Conservation (phyloP, 1,140 invertebrate species). For the Lepeophtheirus salmonis region DNA sequence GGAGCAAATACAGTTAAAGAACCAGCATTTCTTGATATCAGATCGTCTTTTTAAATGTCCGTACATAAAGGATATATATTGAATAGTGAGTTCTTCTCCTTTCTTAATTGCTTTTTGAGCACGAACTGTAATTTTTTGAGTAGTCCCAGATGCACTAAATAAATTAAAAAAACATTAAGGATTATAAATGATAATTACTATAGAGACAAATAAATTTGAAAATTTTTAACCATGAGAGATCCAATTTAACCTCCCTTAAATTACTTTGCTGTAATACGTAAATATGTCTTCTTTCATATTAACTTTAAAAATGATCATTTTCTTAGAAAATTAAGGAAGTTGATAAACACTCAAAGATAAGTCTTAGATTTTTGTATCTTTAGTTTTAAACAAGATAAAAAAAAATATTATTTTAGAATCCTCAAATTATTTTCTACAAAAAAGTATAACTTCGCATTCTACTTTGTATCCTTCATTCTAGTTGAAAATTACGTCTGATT, state of each 20-base stretch:
- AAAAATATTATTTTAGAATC: too few species aligned
- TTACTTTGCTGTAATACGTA: too few species aligned
- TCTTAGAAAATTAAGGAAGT: too few species aligned
- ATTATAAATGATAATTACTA: not conserved
- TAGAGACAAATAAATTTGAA: not conserved
- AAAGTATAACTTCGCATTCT: too few species aligned
- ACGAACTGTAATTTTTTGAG: not conserved
- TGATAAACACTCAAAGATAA: too few species aligned
- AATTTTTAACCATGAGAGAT: not conserved
- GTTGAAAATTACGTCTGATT: too few species aligned
- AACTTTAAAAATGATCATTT: not conserved
- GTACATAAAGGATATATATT: slow-evolving; percentile 15
- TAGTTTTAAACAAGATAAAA: too few species aligned
- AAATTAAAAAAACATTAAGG: too few species aligned
- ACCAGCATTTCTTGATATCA: slow-evolving; percentile 10
- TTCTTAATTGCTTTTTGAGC: not conserved
- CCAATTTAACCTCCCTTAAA: too few species aligned
- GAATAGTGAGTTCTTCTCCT: slow-evolving; percentile 11
- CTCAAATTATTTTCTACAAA: too few species aligned
- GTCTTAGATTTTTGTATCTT: too few species aligned
- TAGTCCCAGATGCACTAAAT: not conserved
- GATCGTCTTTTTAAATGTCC: slow-evolving; percentile 10
- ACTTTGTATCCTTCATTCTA: too few species aligned
- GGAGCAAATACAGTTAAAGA: slow-evolving; percentile 8
- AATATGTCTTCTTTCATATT: not conserved